Evolutionary conservation across 92 coral and sea anemone genomes (phyloP), one percentile per base, ranked within the genome.

Genomic region (Phenganax subtilis): DNA sequence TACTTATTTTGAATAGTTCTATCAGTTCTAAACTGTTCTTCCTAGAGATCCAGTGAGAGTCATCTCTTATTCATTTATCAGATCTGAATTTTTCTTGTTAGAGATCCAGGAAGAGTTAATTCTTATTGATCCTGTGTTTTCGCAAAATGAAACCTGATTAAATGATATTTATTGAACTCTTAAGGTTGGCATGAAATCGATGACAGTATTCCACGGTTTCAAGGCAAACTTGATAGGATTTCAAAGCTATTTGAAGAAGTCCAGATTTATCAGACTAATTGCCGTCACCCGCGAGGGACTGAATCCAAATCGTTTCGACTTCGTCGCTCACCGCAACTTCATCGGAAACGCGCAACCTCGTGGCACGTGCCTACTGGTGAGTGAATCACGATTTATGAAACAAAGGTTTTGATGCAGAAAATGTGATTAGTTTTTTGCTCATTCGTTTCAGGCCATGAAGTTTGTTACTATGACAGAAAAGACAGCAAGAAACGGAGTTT

Each of bases 161-260:
- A 59, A 25, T 11, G 29, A 29, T 63, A 51, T 61, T 78, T 56
- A 9, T 59, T 10, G 7, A 54, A 51, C 12, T 12, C 16, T 25
- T 2, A 57, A 93, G 98, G 97, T 37, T 94, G 98, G 98, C 98
- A 94, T 54, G 98, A 94, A 66, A 91, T 94, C 4, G 90, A 94
- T 51, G 98, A 94, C 82, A 91, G 97, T 25, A 94, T 88, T 80
- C 98, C 98, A 76, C 91, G 98, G 75, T 94, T 94, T 77, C 91
- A 92, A 78, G 98, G 98, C 66, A 88, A 93, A 80, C 82, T 92
- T 9, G 91, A 87, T 59, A 80, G 91, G 29, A 94, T 94, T 68
- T 97, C 92, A 61, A 89, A 90, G 63, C 80, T 94, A 27, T 94
- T 94, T 64, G 71, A 78, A 62, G 82, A 78, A 12, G 82, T 78